These are phyloP conservation scores for Illadopsis cleaveri DNA, from an alignment of 2,113 vertebrate genomes.

Conservation along the genomic window DNA sequence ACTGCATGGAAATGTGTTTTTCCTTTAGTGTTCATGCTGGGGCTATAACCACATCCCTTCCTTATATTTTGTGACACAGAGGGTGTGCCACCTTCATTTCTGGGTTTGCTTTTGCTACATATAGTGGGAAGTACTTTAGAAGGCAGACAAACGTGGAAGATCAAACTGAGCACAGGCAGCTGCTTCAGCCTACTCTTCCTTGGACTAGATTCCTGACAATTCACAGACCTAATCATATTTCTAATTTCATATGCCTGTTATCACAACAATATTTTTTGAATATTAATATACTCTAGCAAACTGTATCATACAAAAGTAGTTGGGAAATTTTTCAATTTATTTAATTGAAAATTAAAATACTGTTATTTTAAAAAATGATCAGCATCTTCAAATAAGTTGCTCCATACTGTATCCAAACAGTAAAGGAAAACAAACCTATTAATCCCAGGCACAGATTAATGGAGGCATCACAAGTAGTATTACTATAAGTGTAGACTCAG, in stretches of 20 bases:
- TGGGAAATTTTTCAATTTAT: neutral
- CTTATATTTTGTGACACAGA: neutral
- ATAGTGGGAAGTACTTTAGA: neutral
- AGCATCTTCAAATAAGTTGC: neutral
- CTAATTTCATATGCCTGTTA: neutral
- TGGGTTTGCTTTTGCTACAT: neutral
- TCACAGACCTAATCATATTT: neutral
- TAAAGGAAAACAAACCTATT: neutral
- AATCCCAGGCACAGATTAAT: rapidly evolving
- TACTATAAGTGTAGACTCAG: neutral
- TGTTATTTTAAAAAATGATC: neutral
- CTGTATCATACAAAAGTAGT: neutral
- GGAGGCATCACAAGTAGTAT: neutral
- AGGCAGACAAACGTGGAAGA: neutral
- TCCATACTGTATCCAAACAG: neutral
- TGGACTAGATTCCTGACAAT: neutral
- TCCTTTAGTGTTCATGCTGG: neutral
- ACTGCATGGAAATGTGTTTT: neutral
- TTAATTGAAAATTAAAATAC: neutral
- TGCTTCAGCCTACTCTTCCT: neutral
- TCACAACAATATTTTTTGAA: neutral
- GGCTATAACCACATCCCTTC: neutral
- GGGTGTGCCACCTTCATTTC: neutral
- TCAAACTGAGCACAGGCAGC: neutral
- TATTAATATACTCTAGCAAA: neutral